Evolutionary conservation across 92 coral and sea anemone species (phyloP), one percentile per base, ranked within the genome.

Genomic region (Parazoanthus darwini): DNA sequence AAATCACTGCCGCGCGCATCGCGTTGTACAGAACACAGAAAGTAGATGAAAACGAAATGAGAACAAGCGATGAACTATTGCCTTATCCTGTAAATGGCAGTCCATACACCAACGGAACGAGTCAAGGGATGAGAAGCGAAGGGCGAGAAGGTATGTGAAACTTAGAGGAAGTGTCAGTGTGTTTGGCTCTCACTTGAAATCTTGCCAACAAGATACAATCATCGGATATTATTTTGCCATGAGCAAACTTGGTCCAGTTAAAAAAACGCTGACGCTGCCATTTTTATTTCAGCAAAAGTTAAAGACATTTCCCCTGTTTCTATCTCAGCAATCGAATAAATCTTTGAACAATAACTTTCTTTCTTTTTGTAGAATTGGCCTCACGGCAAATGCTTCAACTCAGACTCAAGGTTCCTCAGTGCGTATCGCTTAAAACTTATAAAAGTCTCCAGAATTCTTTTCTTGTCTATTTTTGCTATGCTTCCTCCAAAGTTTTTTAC

Each of bases 1-100:
- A 96, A 58, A 88, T 95, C 16, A 96, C 99, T 3, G 99, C 99
- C 6, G 99, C 98, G 14, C 92, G 99, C 15, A 95, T 96, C 39
- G 99, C 99, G 51, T 88, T 95, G 77, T 96, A 93, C 78, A 82
- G 99, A 59, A 98, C 96, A 38, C 98, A 95, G 74, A 93, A 94
- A 77, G 85, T 90, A 56, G 90, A 92, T 16, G 99, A 96, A 91
- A 91, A 86, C 29, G 98, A 93, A 5, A 91, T 95, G 98, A 85
- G 80, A 54, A 83, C 48, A 26, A 73, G 59, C 80, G 85, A 72
- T 20, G 90, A 89, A 26, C 33, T 51, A 5, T 42, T 70, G 43
- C 67, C 80, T 20, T 85, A 84, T 44, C 89, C 89, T 29, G 88
- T 88, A 6, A 90, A 91, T 82, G 83, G 91, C 43, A 42, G 74